Evolutionary conservation across 2,113 vertebrate genomes (phyloP).

Genomic region (Callaeas wilsoni): DNA sequence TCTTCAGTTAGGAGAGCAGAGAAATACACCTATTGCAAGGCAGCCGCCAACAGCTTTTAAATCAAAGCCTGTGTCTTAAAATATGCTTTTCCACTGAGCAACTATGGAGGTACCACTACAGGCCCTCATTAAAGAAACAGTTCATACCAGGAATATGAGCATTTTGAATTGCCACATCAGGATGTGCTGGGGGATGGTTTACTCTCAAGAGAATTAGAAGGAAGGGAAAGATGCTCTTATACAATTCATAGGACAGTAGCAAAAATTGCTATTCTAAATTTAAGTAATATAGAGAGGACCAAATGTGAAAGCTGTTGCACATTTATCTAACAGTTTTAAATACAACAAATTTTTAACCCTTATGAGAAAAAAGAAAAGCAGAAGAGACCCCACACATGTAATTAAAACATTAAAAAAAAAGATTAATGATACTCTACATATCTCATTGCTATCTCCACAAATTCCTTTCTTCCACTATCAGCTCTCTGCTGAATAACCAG

Average conservation of each 20-base stretch:
- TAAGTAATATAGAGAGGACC: not conserved
- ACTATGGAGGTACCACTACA: not conserved
- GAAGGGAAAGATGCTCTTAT: not conserved
- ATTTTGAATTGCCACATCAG: not conserved
- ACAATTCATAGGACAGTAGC: not conserved
- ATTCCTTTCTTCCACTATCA: not conserved
- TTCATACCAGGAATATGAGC: not conserved
- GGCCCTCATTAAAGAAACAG: not conserved
- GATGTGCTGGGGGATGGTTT: not conserved
- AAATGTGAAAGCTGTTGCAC: not conserved
- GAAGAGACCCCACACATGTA: not conserved
- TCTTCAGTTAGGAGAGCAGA: not conserved
- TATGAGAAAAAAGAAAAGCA: not conserved
- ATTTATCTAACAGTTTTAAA: not conserved
- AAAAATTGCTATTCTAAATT: not conserved
- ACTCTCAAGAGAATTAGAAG: not conserved
- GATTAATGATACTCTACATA: not conserved
- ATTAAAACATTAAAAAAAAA: not conserved
- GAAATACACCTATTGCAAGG: not conserved
- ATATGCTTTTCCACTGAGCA: not conserved
- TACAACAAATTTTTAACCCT: not conserved
- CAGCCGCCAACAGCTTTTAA: conserved; percentile 4
- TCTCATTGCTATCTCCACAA: not conserved
- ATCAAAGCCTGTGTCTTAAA: not conserved
- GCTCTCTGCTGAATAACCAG: not conserved